Evolutionary conservation across 2,113 vertebrate genomes (phyloP), one percentile per base, ranked within the genome.

Genomic region (Pterocles orientalis): DNA sequence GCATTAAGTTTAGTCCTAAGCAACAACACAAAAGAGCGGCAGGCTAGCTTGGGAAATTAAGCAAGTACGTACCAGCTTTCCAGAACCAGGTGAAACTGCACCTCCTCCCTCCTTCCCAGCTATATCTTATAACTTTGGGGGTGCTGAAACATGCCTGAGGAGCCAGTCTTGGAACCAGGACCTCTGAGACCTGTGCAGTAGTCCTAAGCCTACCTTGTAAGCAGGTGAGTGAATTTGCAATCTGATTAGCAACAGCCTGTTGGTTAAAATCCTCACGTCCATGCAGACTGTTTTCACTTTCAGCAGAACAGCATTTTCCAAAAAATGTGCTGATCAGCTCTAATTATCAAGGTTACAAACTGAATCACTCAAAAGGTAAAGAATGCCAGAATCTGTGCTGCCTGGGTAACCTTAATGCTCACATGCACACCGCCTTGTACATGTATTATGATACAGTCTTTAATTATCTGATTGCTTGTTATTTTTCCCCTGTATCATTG

Each of bases 401-500:
- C 86, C 81, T 79, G 73, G 65, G 43, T 83, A 96, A 91, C 89
- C 81, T 89, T 66, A 89, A 51, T 81, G 60, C 60, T 91, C 5
- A 0, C 39, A 51, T 28, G 80, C 60, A 54, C 80, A 78, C 33
- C 39, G 53, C 77, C 7, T 89, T 51, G 45, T 51, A 95, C 53
- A 48, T 25, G 71, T 54, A 54, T 88, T 79, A 79, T 82, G 80
- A 86, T 18, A 61, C 14, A 87, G 65, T 89, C 91, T 91, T 95
- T 89, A 95, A 91, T 95, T 91, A 94, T 75, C 86, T 95, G 92
- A 91, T 92, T 95, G 94, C 86, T 92, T 84, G 68, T 84, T 93
- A 76, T 95, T 94, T 96, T 89, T 48, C 39, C 56, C 34, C 62
- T 41, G 34, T 85, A 68, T 50, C 15, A 0, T 12, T 75, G 81